Percentiles rank a stretch among this genome's conserved stretches.
Evolutionary conservation across 2,113 vertebrate genomes (phyloP).

Genomic region (Rhabdornis inornatus): DNA sequence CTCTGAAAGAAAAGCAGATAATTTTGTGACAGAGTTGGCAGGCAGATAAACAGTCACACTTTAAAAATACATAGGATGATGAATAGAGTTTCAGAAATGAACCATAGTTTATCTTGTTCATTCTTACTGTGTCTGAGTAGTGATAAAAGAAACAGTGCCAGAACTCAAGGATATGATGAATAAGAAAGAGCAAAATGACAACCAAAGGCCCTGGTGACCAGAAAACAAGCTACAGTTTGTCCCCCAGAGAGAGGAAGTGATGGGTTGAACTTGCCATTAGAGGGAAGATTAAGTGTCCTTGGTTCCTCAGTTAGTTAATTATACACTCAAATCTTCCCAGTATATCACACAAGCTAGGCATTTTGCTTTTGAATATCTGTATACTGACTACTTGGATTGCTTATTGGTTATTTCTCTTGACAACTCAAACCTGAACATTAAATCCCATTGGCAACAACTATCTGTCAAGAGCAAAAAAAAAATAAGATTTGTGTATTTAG

Average conservation of each 20-base stretch:
- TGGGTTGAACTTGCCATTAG: slow-evolving; percentile 87
- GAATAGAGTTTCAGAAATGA: slow-evolving; percentile 75
- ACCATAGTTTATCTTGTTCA: slow-evolving; percentile 76
- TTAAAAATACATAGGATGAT: slow-evolving; percentile 69
- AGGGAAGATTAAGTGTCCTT: slow-evolving; percentile 90
- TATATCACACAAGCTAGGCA: slow-evolving; percentile 71
- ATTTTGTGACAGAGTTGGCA: neutral
- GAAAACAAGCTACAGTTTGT: slow-evolving; percentile 83
- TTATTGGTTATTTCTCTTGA: slow-evolving; percentile 95
- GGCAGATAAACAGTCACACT: slow-evolving; percentile 19
- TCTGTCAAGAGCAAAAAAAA: slow-evolving; percentile 75
- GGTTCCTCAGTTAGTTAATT: slow-evolving; percentile 89
- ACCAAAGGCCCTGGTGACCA: slow-evolving; percentile 83
- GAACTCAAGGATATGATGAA: slow-evolving; percentile 81
- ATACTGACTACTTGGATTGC: slow-evolving; percentile 85
- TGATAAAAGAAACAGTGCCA: slow-evolving; percentile 84
- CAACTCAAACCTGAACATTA: slow-evolving; percentile 88
- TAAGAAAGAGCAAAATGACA: slow-evolving; percentile 84
- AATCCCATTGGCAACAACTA: slow-evolving; percentile 92
- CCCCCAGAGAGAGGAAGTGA: slow-evolving; percentile 78
- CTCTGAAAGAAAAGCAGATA: neutral
- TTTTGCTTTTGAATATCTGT: slow-evolving; percentile 84
- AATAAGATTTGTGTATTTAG: slow-evolving; percentile 89
- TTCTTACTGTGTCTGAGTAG: slow-evolving; percentile 84
- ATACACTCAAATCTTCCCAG: slow-evolving; percentile 86